phyloP scores from a whole-genome alignment of 92 coral and sea anemone genomes.

The Epizoanthus scotinus region DNA sequence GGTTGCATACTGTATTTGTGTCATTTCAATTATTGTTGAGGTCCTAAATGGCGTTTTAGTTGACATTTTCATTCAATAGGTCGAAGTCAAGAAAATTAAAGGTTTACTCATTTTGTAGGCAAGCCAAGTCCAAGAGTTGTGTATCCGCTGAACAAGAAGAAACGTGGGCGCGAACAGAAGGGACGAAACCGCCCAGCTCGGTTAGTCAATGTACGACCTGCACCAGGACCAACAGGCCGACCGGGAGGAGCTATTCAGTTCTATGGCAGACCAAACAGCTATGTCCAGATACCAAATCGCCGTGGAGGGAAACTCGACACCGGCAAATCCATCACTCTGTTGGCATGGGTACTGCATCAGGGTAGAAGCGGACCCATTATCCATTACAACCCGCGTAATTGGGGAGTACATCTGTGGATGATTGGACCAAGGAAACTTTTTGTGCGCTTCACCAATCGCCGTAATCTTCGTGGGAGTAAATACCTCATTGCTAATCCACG shows the following conservation, averaged over 20 bases:
- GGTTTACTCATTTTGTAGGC: no score
- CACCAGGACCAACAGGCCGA: constrained; percentile 71
- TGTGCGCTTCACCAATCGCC: constrained; percentile 59
- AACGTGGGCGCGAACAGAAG: constrained; percentile 23
- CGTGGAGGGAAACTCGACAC: constrained; percentile 62
- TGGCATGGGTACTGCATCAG: constrained; percentile 68
- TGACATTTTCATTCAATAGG: no score
- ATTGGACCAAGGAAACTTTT: constrained; percentile 44
- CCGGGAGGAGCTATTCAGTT: constrained; percentile 60
- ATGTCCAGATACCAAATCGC: constrained; percentile 69
- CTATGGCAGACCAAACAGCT: constrained; percentile 59
- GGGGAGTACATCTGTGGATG: constrained; percentile 67
- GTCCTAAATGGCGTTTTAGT: no score
- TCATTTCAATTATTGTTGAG: no score
- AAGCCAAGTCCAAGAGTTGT: constrained; percentile 2
- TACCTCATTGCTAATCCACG: constrained; percentile 5
- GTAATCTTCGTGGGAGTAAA: no score
- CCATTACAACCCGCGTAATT: constrained; percentile 52
- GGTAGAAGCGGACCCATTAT: constrained; percentile 66
- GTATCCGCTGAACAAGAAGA: constrained; percentile 24
- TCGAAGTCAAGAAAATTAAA: no score
- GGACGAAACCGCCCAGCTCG: constrained; percentile 25
- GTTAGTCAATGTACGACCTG: constrained; percentile 47
- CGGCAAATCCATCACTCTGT: constrained; percentile 65
- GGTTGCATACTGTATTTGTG: no score